These are phyloP conservation scores for Monochamus saltuarius DNA, from an alignment of 1,140 invertebrate genomes.

Conservation along the genomic window DNA sequence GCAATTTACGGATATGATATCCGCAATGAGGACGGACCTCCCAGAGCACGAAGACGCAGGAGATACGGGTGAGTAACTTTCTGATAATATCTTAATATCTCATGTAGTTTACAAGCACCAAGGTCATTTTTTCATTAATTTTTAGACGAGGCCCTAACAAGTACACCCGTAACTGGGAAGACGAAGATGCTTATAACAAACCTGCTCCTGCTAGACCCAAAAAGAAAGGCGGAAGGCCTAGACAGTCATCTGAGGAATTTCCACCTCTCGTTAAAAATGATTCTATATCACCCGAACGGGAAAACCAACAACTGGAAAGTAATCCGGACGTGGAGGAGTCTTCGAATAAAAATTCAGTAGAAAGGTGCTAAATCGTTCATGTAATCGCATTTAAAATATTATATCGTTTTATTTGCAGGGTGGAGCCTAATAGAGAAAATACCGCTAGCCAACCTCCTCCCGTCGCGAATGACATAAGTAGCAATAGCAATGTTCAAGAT, in stretches of 20 bases:
- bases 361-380: neutral
- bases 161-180: slow-evolving; percentile 89
- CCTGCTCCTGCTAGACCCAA: slow-evolving; percentile 33
- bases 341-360: neutral
- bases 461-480: slow-evolving; percentile 2
- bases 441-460: neutral
- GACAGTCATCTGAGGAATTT: slow-evolving; percentile 36
- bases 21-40: slow-evolving; percentile 85
- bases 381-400: neutral
- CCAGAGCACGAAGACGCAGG: slow-evolving; percentile 78
- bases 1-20: slow-evolving; percentile 94
- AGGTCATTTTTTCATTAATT: slow-evolving; percentile 1
- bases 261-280: slow-evolving; percentile 29
- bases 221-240: slow-evolving; percentile 8
- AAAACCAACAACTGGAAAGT: neutral
- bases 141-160: slow-evolving; percentile 83
- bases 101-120: neutral
- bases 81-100: too few relatives aligned
- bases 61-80: slow-evolving; percentile 71
- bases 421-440: slow-evolving; percentile 8
- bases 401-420: neutral
- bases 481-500: slow-evolving; percentile 9
- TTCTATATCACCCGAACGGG: neutral
- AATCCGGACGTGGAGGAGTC: neutral
- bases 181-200: slow-evolving; percentile 80